phyloP scores from a whole-genome alignment of 2,888 invertebrate species.

The Heliconius aoede region DNA sequence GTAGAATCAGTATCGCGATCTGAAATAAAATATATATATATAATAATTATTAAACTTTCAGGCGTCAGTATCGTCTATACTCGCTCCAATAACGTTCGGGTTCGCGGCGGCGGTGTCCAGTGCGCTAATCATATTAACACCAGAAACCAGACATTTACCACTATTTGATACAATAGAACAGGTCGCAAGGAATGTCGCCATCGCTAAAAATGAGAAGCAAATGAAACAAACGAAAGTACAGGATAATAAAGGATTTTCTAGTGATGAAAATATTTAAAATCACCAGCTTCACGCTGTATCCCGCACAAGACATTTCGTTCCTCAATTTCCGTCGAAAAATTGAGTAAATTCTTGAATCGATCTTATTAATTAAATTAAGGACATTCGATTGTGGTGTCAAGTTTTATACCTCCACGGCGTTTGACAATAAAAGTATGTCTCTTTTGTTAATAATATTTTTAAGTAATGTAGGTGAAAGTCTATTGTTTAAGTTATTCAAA shows the following conservation, averaged over 20 bases:
- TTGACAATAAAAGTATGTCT: background rate
- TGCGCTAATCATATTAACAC: conserved; percentile 62
- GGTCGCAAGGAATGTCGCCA: conserved; percentile 47
- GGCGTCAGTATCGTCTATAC: conserved; percentile 65
- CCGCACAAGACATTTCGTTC: too few species aligned
- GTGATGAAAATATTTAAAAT: conserved; percentile 3
- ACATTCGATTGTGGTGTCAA: background rate
- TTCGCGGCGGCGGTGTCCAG: conserved; percentile 65
- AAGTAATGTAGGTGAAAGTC: background rate
- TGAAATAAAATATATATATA: too few species aligned
- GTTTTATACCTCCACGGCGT: background rate
- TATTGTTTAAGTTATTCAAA: background rate
- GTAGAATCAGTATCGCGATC: background rate
- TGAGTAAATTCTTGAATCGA: background rate
- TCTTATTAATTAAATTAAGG: background rate
- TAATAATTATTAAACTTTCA: conserved; percentile 49
- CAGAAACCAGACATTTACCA: conserved; percentile 69
- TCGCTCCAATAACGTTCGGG: conserved; percentile 75
- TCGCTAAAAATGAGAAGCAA: conserved; percentile 1
- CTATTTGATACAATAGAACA: conserved; percentile 73
- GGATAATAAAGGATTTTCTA: conserved; percentile 14
- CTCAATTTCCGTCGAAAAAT: too few species aligned
- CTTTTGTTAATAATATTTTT: background rate
- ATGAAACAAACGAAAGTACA: conserved; percentile 11
- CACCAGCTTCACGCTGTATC: too few species aligned